Percentiles rank a stretch among this genome's conserved stretches.
These are phyloP conservation scores for Galago senegalensis DNA, from an alignment of 2,797 vertebrate species.

Conservation along the genomic window DNA sequence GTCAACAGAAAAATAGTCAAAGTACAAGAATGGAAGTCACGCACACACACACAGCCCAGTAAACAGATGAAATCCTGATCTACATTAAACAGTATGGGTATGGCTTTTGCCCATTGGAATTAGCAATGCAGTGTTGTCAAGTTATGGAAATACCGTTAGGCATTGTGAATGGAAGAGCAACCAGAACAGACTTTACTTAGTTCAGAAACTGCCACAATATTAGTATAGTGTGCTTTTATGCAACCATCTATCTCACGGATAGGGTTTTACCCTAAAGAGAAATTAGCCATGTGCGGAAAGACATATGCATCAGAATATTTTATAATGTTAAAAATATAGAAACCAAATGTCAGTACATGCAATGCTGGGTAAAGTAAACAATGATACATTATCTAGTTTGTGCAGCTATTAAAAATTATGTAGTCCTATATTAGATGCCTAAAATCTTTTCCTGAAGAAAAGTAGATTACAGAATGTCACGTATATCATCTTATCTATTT, in stretches of 20 bases:
- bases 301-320: not conserved
- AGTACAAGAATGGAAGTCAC: not conserved
- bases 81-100: not conserved
- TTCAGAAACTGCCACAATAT: not conserved
- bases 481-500: not conserved
- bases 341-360: not conserved
- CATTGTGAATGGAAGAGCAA: not conserved
- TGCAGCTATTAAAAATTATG: not conserved
- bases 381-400: not conserved
- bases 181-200: not conserved
- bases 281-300: not conserved
- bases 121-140: not conserved
- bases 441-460: not conserved
- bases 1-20: not conserved
- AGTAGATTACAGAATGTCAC: not conserved
- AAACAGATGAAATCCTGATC: not conserved
- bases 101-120: not conserved
- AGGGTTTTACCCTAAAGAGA: not conserved
- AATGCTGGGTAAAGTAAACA: not conserved
- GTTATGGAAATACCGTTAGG: not conserved
- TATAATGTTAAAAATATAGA: conserved; percentile 19
- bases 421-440: not conserved
- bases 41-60: not conserved
- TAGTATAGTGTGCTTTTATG: not conserved
- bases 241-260: not conserved